Conservation (phyloP, 1,140 invertebrate species). For the Aphaenogaster ashmeadi region DNA sequence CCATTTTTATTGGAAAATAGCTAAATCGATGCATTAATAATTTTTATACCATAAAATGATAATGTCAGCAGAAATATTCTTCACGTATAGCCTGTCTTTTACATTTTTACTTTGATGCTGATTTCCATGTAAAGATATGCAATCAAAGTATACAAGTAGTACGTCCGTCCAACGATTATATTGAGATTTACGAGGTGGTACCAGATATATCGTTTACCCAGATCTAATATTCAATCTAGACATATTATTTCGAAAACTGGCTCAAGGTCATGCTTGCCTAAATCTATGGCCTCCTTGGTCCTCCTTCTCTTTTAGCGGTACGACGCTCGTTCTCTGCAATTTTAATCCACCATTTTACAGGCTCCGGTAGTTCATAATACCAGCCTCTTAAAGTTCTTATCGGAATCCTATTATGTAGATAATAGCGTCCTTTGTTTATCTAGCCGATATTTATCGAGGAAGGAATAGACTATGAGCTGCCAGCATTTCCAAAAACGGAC, state of each 20-base stretch:
- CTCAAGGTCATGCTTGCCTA: conserved; percentile 14
- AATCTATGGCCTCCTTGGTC: background rate
- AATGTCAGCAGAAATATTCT: background rate
- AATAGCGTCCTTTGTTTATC: conserved; percentile 56
- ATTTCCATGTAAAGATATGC: background rate
- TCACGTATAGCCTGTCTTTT: background rate
- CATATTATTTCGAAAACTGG: conserved; percentile 11
- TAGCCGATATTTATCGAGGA: conserved; percentile 46
- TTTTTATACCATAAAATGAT: background rate
- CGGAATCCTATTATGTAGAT: conserved; percentile 52
- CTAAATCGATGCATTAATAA: background rate
- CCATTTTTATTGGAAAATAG: background rate
- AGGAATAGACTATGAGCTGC: conserved; percentile 10
- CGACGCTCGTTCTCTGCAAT: background rate
- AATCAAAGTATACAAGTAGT: conserved; percentile 2
- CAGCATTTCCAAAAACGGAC: background rate
- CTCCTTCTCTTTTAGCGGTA: background rate
- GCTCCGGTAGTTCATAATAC: conserved; percentile 46
- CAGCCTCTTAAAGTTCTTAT: conserved; percentile 62
- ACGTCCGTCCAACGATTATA: background rate
- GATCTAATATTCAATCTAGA: conserved; percentile 12
- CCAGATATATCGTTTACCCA: background rate
- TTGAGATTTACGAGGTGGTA: background rate
- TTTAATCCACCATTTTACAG: conserved; percentile 36
- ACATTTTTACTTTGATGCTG: background rate